Evolutionary conservation across 2,113 vertebrate species (phyloP).

Genomic region (Chaetops frenatus): DNA sequence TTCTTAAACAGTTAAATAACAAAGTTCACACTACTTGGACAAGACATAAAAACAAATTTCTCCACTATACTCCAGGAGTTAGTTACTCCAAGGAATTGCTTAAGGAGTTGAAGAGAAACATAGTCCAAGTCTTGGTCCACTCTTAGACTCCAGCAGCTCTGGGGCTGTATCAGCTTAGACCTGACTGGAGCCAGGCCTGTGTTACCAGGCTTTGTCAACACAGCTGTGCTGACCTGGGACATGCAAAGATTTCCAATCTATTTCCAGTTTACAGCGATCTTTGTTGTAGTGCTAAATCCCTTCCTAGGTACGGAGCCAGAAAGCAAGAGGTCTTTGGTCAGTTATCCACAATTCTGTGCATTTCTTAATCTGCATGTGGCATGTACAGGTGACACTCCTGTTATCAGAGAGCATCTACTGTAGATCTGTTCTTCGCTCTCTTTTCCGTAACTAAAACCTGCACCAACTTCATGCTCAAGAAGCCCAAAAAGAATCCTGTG

Average conservation of each 20-base stretch:
- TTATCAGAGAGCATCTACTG: neutral
- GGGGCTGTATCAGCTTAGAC: neutral
- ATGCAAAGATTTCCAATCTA: neutral
- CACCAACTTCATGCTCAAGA: neutral
- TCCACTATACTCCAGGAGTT: neutral
- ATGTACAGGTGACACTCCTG: neutral
- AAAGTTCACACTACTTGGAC: neutral
- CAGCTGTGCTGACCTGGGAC: neutral
- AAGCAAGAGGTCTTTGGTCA: neutral
- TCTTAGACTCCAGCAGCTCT: neutral
- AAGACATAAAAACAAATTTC: neutral
- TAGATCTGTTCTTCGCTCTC: neutral
- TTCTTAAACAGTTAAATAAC: neutral
- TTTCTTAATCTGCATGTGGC: neutral
- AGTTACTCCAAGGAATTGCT: neutral
- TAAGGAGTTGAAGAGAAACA: neutral
- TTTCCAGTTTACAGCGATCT: neutral
- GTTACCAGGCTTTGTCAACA: neutral
- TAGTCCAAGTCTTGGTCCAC: neutral
- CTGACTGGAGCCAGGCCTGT: neutral
- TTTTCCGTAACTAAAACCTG: neutral
- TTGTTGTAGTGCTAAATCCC: neutral
- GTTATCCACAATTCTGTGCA: neutral
- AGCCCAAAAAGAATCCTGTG: neutral
- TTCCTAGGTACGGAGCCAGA: neutral